Evolutionary conservation across 2,797 vertebrate species (phyloP), one percentile per base, ranked within the genome.

Genomic region (Zenarchopterus dispar): DNA sequence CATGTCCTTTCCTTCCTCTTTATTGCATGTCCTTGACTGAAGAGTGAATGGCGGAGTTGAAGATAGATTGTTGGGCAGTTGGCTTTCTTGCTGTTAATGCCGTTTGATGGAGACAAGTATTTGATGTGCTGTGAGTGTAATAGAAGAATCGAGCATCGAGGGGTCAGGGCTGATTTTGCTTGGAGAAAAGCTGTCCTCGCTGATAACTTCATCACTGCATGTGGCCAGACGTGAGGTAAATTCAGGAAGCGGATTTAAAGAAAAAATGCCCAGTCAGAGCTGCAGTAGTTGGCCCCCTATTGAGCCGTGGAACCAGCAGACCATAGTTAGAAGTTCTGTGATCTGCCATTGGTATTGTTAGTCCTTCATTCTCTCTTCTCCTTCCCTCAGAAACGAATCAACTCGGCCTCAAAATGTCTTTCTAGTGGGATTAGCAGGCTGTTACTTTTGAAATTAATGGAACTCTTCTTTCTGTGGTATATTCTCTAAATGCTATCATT

Each of bases 191-290:
- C 96, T 97, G 96, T 96, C 96, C 94, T 96, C 94, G 91, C 93
- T 97, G 96, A 98, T 98, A 98, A 97, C 96, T 97, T 96, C 95
- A 97, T 97, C 96, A 90, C 97, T 91, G 95, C 97, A 97, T 97
- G 97, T 94, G 96, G 96, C 95, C 95, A 92, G 93, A 94, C 91
- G 90, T 89, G 84, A 89, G 92, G 91, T 93, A 95, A 96, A 97
- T 96, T 95, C 93, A 93, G 94, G 95, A 94, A 94, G 92, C 93
- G 94, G 95, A 95, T 97, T 96, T 80, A 63, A 95, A 94, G 96
- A 81, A 81, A 81, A 87, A 77, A 67, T 88, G 89, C 84, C 77
- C 95, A 93, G 95, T 95, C 92, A 92, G 95, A 95, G 94, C 94
- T 93, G 94, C 92, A 91, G 93, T 57, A 71, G 73, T 76, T 73